Evolutionary conservation across 2,797 vertebrate genomes (phyloP), one percentile per base, ranked within the genome.

Genomic region (Chrosomus eos): DNA sequence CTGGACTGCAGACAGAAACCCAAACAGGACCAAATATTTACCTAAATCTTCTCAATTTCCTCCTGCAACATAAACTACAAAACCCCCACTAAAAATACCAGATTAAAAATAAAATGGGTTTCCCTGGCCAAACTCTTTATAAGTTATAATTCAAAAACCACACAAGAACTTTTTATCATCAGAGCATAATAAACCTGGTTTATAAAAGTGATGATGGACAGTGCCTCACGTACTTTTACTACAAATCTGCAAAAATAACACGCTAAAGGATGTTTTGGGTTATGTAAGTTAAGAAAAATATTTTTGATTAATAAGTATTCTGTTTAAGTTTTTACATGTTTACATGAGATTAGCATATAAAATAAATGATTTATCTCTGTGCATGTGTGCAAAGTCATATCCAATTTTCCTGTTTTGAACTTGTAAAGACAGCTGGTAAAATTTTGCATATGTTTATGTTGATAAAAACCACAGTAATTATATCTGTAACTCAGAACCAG

Each of bases 1-100:
- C 53, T 78, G 67, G 82, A 81, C 77, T 33, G n/a, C 33, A 21
- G 28, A 80, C 80, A 82, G 87, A 89, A 89, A 89, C 88, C 86
- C 87, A 87, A 87, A 89, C 85, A 88, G 53, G 33, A 66, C 80
- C 68, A 87, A 89, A 87, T 87, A 87, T 88, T 88, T 83, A 88
- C 87, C 83, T 84, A 68, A 78, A 78, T 5, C 4, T 16, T 64
- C 68, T 85, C 43, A 36, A 48, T 36, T 81, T 80, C 53, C n/a
- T 31, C 64, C 36, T 81, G 40, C 60, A 73, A 36, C 23, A 71
- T 75, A 84, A 40, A 74, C 55, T 53, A 70, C 48, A 72, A 72
- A 38, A 60, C 64, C 19, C n/a, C 51, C 18, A 53, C 18, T 66
- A 18, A 7, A 51, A 80, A 51, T 60, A 60, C 68, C 68, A 36